A percentile compares a stretch with the other conserved stretches of the same genome.
These are phyloP conservation scores for Lucilia sericata DNA, from an alignment of 1,140 invertebrate genomes.

Conservation along the genomic window DNA sequence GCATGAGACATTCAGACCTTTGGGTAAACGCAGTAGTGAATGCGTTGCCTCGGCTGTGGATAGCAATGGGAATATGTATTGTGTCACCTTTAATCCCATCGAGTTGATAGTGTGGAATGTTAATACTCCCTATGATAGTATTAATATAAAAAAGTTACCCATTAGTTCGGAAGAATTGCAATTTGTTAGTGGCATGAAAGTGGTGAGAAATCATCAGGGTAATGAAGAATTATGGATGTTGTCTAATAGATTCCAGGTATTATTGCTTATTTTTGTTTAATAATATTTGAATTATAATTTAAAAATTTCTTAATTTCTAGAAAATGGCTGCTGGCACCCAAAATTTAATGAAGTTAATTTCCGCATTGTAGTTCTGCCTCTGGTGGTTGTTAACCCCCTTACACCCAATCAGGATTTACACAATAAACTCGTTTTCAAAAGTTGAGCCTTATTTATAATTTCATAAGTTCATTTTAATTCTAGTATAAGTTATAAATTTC, in stretches of 20 bases:
- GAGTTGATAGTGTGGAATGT: constrained; percentile 74
- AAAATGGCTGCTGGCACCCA: constrained; percentile 74
- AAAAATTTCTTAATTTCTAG: constrained; percentile 57
- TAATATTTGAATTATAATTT: neutral
- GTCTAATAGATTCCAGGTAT: constrained; percentile 74
- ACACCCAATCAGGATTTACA: constrained; percentile 38
- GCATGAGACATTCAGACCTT: constrained; percentile 51
- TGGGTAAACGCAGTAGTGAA: constrained; percentile 61
- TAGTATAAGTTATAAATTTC: too few relatives aligned
- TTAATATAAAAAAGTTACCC: constrained; percentile 68
- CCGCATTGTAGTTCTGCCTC: constrained; percentile 70
- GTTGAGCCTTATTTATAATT: neutral
- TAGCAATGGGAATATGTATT: constrained; percentile 71
- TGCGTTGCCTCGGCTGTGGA: constrained; percentile 72
- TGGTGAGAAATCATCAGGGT: constrained; percentile 71
- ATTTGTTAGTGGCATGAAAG: constrained; percentile 79
- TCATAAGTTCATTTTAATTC: too few relatives aligned
- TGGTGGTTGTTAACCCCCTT: constrained; percentile 49
- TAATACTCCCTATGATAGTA: constrained; percentile 54
- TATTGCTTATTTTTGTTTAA: neutral
- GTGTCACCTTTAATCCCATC: constrained; percentile 71
- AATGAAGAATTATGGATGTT: constrained; percentile 77
- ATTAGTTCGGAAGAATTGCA: constrained; percentile 70
- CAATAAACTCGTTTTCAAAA: constrained; percentile 34
- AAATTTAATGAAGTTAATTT: constrained; percentile 75